Base-by-base conservation (phyloP, 2,113 vertebrate species). In the Tetrao urogallus region DNA sequence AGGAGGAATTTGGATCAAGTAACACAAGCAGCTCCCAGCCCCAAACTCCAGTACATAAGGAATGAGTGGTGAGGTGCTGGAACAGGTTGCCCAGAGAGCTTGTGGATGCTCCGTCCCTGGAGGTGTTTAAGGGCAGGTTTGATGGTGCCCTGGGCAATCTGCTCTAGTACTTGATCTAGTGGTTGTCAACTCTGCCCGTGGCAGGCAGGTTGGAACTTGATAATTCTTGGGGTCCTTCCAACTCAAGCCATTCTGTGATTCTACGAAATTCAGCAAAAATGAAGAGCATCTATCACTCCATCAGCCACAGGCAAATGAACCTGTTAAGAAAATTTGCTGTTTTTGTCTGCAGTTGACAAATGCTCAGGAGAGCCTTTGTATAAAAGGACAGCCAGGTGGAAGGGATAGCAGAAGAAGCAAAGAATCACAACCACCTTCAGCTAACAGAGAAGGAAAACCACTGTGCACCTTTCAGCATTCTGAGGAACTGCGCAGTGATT, bases 341-440 rank as follows among this genome's bases (percentile, higher is more conserved):
- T 32, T 83, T 93, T 85, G 73, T 65, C 87, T 90, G 36, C 34
- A 48, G 72, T 86, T 80, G 16, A 91, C 94, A 96, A 96, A 89
- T 34, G 66, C 61, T 93, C 45, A 76, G 61, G 77, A 94, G 45
- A 84, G 63, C 9, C 40, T 87, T 69, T 56, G 40, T 56, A 94
- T 56, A 82, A 83, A 76, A 93, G 24, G 47, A 87, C 12, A 34
- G 72, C 19, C 22, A 82, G 20, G 42, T 32, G 64, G 82, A 69
- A 76, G 36, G 19, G 50, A 52, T 36, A 38, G 60, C 38, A 82
- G 83, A 92, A 60, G 58, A 88, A 88, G 67, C 17, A 80, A 82
- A 88, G 57, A 28, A 78, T 16, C 10, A 9, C 15, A 32, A 42
- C 30, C 30, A 16, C 17, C 24, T 42, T 38, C 56, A 77, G 36